Base-by-base conservation (phyloP, 2,797 vertebrate genomes). In the Uromys caudimaculatus region DNA sequence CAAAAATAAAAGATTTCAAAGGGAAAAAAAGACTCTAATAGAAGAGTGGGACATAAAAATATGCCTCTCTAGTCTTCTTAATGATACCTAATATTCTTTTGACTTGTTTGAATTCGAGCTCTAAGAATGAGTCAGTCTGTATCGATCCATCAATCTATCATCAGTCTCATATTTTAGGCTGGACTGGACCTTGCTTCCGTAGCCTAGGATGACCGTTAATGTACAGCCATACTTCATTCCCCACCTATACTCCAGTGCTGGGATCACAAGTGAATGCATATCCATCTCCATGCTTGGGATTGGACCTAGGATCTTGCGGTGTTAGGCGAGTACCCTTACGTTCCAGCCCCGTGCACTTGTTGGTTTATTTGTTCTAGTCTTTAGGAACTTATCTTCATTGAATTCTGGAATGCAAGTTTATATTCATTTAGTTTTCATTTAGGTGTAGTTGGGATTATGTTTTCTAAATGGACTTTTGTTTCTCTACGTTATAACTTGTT, bases 341-440 rank as follows among this genome's bases (percentile, higher is more conserved):
- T 32, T 50, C 19, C 29, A 52, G 62, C 44, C 32, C 50, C 19
- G 47, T 52, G 50, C 32, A 67, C 23, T 38, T 35, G 58, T 47
- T 64, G 13, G 7, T 73, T 56, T 87, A 35, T 89, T 60, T 89
- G 27, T 58, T 62, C 35, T 62, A 23, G n/a, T 71, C 71, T 69
- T 67, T 79, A 50, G 38, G 10, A 76, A 56, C 11, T 44, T 35
- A 54, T 52, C 32, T 85, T 86, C 38, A 82, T 54, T 88, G 56
- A 75, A 92, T 97, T 95, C 64, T 95, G 38, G 52, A 87, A 27
- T 91, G 21, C 73, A 58, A 29, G 38, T 90, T 10, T 87, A 7
- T 52, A 62, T 73, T n/a, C 52, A 60, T 17, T 87, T 62, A 79
- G 38, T 89, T 87, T 96, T 94, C 29, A 79, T 89, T 84, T 95